Evolutionary conservation across 2,113 vertebrate genomes (phyloP).

Genomic region (Scartelaos histophorus): DNA sequence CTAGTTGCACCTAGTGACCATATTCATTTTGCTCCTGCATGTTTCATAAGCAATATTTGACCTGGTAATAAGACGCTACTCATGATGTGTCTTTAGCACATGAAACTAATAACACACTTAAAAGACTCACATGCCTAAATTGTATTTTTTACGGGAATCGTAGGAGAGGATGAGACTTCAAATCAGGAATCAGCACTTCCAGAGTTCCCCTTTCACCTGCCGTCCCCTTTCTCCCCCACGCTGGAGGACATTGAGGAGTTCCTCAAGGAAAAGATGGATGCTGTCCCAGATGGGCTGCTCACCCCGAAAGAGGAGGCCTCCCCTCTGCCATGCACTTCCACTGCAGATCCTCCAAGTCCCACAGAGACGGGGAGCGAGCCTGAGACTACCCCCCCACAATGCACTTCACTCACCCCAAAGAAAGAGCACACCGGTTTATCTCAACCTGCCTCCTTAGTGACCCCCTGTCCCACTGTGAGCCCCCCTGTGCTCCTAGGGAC

Average conservation of each 20-base stretch:
- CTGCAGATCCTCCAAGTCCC: background rate
- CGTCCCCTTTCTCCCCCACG: slow-evolving; percentile 81
- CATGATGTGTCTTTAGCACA: too few species aligned
- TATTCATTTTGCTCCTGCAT: too few species aligned
- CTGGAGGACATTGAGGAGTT: slow-evolving; percentile 91
- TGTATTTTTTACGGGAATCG: background rate
- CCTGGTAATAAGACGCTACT: too few species aligned
- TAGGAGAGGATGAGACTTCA: slow-evolving; percentile 20
- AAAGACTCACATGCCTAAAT: background rate
- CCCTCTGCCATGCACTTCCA: slow-evolving; percentile 30
- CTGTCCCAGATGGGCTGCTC: slow-evolving; percentile 65
- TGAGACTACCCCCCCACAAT: slow-evolving; percentile 11
- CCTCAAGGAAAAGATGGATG: slow-evolving; percentile 82
- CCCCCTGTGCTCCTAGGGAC: slow-evolving; percentile 62
- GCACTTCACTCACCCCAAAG: slow-evolving; percentile 20
- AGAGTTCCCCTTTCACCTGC: slow-evolving; percentile 73
- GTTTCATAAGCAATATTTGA: too few species aligned
- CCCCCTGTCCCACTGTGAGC: slow-evolving; percentile 32
- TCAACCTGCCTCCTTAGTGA: slow-evolving; percentile 9
- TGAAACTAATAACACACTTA: background rate
- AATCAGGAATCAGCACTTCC: slow-evolving; percentile 71
- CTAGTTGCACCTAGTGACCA: too few species aligned
- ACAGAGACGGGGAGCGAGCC: slow-evolving; percentile 30
- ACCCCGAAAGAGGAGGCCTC: slow-evolving; percentile 50
- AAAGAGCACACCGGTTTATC: slow-evolving; percentile 18